Evolutionary conservation across 2,113 vertebrate species (phyloP).

Genomic region (Stictonetta naevosa): DNA sequence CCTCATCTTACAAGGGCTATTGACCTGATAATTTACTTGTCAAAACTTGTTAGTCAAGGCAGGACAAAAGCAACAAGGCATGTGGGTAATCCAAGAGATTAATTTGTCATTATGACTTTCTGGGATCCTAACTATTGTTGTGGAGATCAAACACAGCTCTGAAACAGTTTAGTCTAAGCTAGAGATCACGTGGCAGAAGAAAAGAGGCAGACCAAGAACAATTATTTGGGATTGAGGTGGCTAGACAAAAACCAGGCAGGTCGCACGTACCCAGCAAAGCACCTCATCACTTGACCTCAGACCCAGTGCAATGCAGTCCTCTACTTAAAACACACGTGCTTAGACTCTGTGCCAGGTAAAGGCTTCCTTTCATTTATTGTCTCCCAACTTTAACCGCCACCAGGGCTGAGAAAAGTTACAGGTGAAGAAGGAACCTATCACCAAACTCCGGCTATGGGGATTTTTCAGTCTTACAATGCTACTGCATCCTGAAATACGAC

Average conservation of each 20-base stretch:
- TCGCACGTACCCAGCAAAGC: not conserved
- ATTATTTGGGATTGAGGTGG: not conserved
- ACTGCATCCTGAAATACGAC: not conserved
- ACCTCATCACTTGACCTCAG: not conserved
- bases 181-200: not conserved
- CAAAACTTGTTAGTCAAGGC: slow-evolving; percentile 69
- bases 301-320: not conserved
- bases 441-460: accelerated
- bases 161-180: not conserved
- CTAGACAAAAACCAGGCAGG: not conserved
- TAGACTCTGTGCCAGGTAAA: not conserved
- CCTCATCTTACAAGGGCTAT: slow-evolving; percentile 59
- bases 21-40: slow-evolving; percentile 72
- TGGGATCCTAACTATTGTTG: not conserved
- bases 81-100: slow-evolving; percentile 56
- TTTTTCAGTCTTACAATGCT: not conserved
- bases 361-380: not conserved
- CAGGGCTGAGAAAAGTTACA: not conserved
- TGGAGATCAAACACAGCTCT: slow-evolving; percentile 2
- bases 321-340: not conserved
- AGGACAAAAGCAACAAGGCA: slow-evolving; percentile 61
- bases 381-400: not conserved
- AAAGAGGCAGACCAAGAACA: not conserved
- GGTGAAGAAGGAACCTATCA: not conserved
- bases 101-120: slow-evolving; percentile 54